Conservation (phyloP, 2,888 invertebrate species). For the Microplitis deprimator region DNA sequence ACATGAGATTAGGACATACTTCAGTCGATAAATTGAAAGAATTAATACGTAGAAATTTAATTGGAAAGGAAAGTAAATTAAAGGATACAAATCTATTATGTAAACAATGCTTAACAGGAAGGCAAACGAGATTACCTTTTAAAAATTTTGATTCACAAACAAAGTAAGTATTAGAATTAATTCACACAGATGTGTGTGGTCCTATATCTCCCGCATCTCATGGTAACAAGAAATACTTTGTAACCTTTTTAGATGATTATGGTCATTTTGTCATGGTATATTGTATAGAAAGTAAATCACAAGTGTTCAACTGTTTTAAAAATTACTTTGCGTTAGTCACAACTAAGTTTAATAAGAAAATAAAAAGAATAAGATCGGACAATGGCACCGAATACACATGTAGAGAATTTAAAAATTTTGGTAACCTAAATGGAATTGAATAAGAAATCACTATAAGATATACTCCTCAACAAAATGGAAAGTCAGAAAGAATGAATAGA, state of each 20-base stretch:
- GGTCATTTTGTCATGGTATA: constrained; percentile 48
- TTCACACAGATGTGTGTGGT: constrained; percentile 45
- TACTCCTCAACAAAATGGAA: constrained; percentile 43
- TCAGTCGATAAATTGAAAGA: too few species aligned
- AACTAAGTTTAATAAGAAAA: too few species aligned
- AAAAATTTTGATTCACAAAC: too few species aligned
- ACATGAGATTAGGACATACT: too few species aligned
- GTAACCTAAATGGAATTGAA: constrained; percentile 43
- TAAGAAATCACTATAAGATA: constrained; percentile 38
- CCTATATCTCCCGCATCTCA: constrained; percentile 30
- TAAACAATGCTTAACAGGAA: too few species aligned
- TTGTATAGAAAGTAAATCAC: constrained; percentile 23
- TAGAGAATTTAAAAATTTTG: constrained; percentile 42
- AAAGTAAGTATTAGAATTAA: constrained; percentile 7
- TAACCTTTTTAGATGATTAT: constrained; percentile 46
- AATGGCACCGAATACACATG: neutral
- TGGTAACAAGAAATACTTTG: constrained; percentile 33
- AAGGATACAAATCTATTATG: too few species aligned
- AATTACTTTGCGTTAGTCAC: too few species aligned
- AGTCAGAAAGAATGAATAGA: constrained; percentile 39
- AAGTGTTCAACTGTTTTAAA: too few species aligned
- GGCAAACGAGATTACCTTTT: too few species aligned
- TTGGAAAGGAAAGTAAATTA: too few species aligned
- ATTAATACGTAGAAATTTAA: too few species aligned
- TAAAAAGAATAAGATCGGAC: too few species aligned